These are phyloP conservation scores for Lasioglossum lativentre DNA, from an alignment of 2,888 invertebrate species.

Conservation along the genomic window DNA sequence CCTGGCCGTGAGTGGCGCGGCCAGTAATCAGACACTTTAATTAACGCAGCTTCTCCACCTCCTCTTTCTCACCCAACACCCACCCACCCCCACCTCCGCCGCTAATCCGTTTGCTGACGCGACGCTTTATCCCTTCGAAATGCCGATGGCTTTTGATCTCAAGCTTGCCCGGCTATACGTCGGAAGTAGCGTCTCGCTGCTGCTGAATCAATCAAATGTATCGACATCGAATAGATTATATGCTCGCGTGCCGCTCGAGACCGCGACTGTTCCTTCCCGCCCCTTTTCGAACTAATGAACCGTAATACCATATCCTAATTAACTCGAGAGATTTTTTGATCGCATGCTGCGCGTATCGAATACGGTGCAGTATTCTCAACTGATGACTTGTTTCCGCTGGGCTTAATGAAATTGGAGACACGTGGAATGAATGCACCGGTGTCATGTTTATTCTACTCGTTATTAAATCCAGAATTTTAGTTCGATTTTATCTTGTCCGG, in stretches of 20 bases:
- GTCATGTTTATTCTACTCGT: background rate
- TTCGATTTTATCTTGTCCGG: background rate
- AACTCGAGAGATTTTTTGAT: background rate
- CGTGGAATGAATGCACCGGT: background rate
- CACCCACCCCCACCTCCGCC: constrained; percentile 17
- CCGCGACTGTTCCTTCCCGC: background rate
- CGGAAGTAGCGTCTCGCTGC: constrained; percentile 29
- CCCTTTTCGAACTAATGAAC: background rate
- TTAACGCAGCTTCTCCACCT: constrained; percentile 63
- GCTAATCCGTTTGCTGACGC: constrained; percentile 14
- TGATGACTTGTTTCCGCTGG: background rate
- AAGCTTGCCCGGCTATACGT: background rate
- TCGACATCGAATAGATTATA: constrained; percentile 20
- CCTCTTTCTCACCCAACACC: background rate
- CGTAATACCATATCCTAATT: background rate
- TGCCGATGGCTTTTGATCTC: constrained; percentile 62
- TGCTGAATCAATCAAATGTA: constrained; percentile 37
- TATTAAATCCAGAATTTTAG: background rate
- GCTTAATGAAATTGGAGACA: background rate
- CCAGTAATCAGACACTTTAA: constrained; percentile 72
- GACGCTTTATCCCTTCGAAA: constrained; percentile 51
- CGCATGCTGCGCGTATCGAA: background rate
- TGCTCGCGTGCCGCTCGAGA: background rate
- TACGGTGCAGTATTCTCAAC: background rate
- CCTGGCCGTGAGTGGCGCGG: constrained; percentile 25